Evolutionary conservation across 2,113 vertebrate genomes (phyloP).

Genomic region (Camelus bactrianus): DNA sequence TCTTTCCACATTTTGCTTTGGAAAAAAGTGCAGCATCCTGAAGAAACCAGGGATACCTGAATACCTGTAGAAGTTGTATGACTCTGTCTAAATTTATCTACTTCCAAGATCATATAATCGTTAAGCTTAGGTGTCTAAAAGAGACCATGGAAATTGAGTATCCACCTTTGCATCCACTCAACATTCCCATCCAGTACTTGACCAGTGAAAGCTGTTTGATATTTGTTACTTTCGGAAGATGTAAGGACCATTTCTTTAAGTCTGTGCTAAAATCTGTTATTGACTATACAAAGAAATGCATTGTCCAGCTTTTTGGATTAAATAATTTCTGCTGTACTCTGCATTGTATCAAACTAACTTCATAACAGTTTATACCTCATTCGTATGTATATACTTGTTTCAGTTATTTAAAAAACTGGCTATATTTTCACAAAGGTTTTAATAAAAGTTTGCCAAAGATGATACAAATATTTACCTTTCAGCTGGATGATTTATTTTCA

Average conservation of each 20-base stretch:
- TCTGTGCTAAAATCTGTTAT: constrained; percentile 41
- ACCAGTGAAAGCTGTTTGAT: not conserved
- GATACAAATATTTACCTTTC: constrained; percentile 4
- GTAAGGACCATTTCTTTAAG: not conserved
- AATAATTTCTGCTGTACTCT: not conserved
- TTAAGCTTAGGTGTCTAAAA: not conserved
- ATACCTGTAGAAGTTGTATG: not conserved
- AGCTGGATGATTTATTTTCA: constrained; percentile 33
- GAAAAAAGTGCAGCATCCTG: not conserved
- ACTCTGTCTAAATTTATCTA: not conserved
- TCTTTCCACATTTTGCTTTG: constrained; percentile 10
- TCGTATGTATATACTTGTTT: not conserved
- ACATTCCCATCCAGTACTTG: not conserved
- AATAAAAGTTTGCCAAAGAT: not conserved
- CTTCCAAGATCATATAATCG: not conserved
- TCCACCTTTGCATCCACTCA: not conserved
- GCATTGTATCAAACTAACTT: not conserved
- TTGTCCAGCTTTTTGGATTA: not conserved
- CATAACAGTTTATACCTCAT: not conserved
- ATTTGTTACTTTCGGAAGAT: constrained; percentile 26
- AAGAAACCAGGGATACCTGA: not conserved
- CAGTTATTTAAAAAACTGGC: not conserved
- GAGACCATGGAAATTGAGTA: not conserved
- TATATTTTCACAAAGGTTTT: constrained; percentile 9
- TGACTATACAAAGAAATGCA: not conserved